A percentile compares a stretch with the other conserved stretches of the same genome.
Evolutionary conservation across 2,888 invertebrate species (phyloP).

Genomic region (Phortica okadai): DNA sequence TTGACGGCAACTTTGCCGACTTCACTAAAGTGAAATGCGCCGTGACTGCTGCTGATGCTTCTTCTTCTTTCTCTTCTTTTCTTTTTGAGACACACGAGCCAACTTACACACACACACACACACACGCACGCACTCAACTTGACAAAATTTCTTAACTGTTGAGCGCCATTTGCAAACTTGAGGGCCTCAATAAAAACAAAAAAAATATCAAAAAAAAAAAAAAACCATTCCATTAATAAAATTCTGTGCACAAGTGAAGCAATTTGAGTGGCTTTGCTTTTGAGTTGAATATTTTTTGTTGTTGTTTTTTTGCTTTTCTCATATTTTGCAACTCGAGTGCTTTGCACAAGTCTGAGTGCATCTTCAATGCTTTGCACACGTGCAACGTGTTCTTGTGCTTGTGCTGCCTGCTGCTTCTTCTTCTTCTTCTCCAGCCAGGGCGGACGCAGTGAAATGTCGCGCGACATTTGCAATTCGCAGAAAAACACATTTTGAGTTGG

Average conservation of each 20-base stretch:
- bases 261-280: slow-evolving; percentile 51
- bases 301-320: slow-evolving; percentile 1
- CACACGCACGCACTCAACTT: slow-evolving; percentile 1
- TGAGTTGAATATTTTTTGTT: slow-evolving; percentile 7
- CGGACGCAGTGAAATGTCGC: slow-evolving; percentile 58
- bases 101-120: not conserved
- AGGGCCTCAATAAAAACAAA: slow-evolving; percentile 16
- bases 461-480: slow-evolving; percentile 59
- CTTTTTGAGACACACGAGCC: not conserved
- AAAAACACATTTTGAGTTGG: slow-evolving; percentile 44
- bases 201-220: slow-evolving; percentile 16
- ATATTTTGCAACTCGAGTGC: slow-evolving; percentile 18
- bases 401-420: not conserved
- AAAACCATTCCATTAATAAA: slow-evolving; percentile 18
- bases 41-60: slow-evolving; percentile 8
- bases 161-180: slow-evolving; percentile 39
- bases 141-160: slow-evolving; percentile 25
- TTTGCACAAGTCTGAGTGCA: slow-evolving; percentile 27
- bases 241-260: slow-evolving; percentile 22
- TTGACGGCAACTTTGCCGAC: not conserved
- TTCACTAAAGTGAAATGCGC: not conserved
- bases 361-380: slow-evolving; percentile 31
- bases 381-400: slow-evolving; percentile 4
- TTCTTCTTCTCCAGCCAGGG: not conserved
- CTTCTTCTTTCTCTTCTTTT: not conserved